Conservation (phyloP, 1,140 invertebrate genomes). For the Polypedilum pembai region DNA sequence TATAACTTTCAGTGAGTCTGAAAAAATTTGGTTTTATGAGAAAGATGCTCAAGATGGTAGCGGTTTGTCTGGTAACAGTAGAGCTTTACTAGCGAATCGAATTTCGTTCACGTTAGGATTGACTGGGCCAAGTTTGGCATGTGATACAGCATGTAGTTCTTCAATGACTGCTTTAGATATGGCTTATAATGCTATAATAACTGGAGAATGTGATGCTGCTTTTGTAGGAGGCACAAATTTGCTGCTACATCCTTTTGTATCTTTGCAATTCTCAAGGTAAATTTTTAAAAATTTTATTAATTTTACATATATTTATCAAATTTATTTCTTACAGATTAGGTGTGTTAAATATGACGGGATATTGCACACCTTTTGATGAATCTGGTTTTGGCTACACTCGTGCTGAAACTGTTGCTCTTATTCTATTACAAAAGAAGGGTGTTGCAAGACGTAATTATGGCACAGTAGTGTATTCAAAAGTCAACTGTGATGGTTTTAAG, state of each 20-base stretch:
- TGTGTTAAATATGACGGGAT: constrained; percentile 71
- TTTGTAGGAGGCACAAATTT: constrained; percentile 81
- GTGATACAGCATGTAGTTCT: constrained; percentile 87
- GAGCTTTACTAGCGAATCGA: constrained; percentile 62
- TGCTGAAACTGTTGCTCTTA: constrained; percentile 59
- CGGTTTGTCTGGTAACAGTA: constrained; percentile 37
- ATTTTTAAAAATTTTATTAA: constrained; percentile 50
- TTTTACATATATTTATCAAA: not conserved
- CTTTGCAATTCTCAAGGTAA: constrained; percentile 70
- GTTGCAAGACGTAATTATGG: constrained; percentile 64
- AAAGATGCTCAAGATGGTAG: not conserved
- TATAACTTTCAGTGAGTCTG: constrained; percentile 59
- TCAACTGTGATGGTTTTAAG: constrained; percentile 78
- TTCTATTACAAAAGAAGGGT: constrained; percentile 70
- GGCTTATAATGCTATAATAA: constrained; percentile 66
- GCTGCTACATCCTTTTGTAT: constrained; percentile 72
- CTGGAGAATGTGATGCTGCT: constrained; percentile 71
- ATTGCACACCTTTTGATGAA: constrained; percentile 79
- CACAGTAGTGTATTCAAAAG: constrained; percentile 52
- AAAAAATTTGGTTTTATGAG: constrained; percentile 39
- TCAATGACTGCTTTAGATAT: constrained; percentile 76
- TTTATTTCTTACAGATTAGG: constrained; percentile 51
- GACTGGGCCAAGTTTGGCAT: constrained; percentile 67
- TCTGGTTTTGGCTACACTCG: constrained; percentile 61
- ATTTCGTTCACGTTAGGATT: constrained; percentile 68